Base-by-base conservation (phyloP, 2,113 vertebrate species). In the Carassius auratus region DNA sequence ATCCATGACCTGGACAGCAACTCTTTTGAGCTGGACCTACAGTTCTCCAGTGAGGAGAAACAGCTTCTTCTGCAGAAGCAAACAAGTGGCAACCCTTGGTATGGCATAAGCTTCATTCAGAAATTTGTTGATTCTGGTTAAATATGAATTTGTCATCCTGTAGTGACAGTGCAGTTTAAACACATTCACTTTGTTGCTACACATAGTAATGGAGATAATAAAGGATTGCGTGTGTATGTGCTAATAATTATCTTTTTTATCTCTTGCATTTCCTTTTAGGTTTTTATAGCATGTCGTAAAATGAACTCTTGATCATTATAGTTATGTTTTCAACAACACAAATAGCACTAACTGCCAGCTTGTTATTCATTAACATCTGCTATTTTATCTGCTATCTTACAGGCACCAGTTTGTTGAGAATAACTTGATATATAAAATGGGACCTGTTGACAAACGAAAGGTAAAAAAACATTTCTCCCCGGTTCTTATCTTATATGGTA, bases 381-480 rank as follows among this genome's bases (percentile, higher is more conserved):
- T 19, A 19, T 57, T 68, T 48, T 76, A 61, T 83, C 6, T 89
- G 73, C 42, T 48, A 3, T 92, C 87, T 85, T 84, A 87, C 92
- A 99, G 98, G 98, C 98, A 99, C 90, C 97, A 97, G 89, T 99
- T 99, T 96, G 97, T 99, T 94, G 97, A 99, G 93, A 99, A 99
- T 92, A 99, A 99, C 90, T 96, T 99, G 92, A 99, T 99, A 88
- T 93, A 99, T 87, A 99, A 99, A 95, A 99, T 99, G 98, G 98
- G 98, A 88, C 98, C 98, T 78, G 98, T 99, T 86, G 98, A 99
- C 93, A 99, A 99, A 94, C 95, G 98, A 90, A 99, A 99, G 97
- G 98, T 99, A 84, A 30, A 30, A 30, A 30, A 30, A 90, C 94
- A 86, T 38, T n/a, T 8, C 8, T 69, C 8, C 8, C n/a, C 12